A percentile compares a stretch with the other conserved stretches of the same genome.
Conservation (phyloP, 2,113 vertebrate species). For the Todiramphus chloris region DNA sequence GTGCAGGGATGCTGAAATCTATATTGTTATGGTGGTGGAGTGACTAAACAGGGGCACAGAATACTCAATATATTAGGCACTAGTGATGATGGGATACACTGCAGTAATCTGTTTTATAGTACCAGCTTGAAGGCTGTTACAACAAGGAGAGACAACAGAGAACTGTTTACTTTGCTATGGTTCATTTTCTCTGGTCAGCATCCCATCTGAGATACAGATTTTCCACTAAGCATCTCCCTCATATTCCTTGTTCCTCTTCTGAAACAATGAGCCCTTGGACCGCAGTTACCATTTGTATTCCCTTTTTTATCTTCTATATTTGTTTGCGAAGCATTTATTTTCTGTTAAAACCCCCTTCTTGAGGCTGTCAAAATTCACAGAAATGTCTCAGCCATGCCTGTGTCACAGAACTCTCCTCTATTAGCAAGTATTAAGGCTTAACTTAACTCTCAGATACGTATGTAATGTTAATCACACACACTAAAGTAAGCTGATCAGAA, state of each 20-base stretch:
- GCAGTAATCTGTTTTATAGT: background rate
- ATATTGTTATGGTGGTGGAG: background rate
- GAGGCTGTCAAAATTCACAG: background rate
- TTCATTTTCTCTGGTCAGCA: background rate
- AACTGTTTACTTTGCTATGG: background rate
- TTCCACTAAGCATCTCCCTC: background rate
- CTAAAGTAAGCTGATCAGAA: background rate
- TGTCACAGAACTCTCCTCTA: background rate
- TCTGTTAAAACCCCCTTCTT: background rate
- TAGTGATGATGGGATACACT: background rate
- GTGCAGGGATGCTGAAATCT: no score
- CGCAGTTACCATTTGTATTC: background rate
- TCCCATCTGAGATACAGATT: background rate
- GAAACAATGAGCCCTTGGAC: background rate
- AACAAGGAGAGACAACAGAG: background rate
- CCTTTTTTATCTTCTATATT: no score
- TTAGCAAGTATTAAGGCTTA: background rate
- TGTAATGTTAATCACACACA: background rate
- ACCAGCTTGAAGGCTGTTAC: background rate
- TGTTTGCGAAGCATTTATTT: background rate
- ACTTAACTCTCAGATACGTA: background rate
- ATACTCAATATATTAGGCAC: background rate
- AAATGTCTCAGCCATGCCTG: background rate
- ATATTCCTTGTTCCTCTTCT: background rate
- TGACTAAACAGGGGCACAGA: background rate